Conservation (phyloP, 2,888 invertebrate genomes). For the Baronia brevicornis region DNA sequence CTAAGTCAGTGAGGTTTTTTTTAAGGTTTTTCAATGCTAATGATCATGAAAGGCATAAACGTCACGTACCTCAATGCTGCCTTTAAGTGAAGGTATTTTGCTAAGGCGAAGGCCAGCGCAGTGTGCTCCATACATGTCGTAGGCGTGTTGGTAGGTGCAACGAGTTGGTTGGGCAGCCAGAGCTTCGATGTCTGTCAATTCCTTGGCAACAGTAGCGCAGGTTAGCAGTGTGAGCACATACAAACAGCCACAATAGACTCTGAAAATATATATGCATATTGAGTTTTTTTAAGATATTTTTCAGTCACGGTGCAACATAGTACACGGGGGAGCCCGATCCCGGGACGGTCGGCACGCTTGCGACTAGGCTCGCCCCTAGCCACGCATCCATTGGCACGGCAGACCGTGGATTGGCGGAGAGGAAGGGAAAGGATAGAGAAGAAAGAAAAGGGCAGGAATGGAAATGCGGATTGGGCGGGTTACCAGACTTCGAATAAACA, state of each 20-base stretch:
- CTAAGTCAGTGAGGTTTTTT: conserved; percentile 5
- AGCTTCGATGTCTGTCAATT: conserved; percentile 53
- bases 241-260: conserved; percentile 30
- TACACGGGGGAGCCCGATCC: no score
- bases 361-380: no score
- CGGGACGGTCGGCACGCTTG: no score
- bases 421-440: no score
- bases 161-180: conserved; percentile 43
- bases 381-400: no score
- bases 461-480: no score
- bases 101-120: conserved; percentile 64
- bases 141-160: conserved; percentile 69
- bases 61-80: conserved; percentile 68
- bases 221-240: conserved; percentile 27
- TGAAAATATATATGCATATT: no score
- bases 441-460: no score
- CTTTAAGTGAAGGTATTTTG: conserved; percentile 66
- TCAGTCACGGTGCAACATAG: no score
- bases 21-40: background rate
- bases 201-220: conserved; percentile 29
- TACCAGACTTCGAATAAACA: no score
- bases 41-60: background rate
- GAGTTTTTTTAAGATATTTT: no score
- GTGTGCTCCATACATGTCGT: conserved; percentile 72
- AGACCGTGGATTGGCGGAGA: no score